Percentiles rank a stretch among this genome's conserved stretches.
These are phyloP conservation scores for Prunella strophiata DNA, from an alignment of 2,797 vertebrate genomes.

Conservation along the genomic window DNA sequence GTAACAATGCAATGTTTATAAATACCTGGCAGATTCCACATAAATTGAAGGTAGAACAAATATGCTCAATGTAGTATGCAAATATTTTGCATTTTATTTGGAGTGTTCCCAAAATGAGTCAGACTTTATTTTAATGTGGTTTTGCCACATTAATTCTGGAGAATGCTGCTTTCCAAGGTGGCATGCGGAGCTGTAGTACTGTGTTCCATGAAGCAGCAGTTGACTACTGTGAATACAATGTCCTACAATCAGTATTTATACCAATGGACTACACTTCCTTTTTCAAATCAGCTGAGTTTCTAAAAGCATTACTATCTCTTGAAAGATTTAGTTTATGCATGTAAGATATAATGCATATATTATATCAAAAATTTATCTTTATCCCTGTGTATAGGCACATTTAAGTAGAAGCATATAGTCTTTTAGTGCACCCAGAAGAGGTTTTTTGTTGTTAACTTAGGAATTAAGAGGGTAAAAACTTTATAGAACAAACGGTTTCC, in stretches of 20 bases:
- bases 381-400: neutral
- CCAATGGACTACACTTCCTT: neutral
- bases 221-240: neutral
- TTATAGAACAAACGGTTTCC: neutral
- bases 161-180: neutral
- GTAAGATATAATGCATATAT: neutral
- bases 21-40: neutral
- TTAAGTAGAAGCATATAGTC: neutral
- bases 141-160: neutral
- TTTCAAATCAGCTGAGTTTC: neutral
- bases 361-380: neutral
- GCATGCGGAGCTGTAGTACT: neutral
- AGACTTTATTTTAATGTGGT: neutral
- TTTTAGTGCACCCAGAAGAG: neutral
- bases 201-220: neutral
- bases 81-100: neutral
- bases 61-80: neutral
- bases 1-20: neutral
- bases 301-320: neutral
- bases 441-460: neutral
- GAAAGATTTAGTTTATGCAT: neutral
- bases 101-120: neutral
- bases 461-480: neutral
- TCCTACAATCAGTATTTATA: neutral
- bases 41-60: neutral